phyloP scores from a whole-genome alignment of 2,113 vertebrate species.

The Jaculus jaculus region DNA sequence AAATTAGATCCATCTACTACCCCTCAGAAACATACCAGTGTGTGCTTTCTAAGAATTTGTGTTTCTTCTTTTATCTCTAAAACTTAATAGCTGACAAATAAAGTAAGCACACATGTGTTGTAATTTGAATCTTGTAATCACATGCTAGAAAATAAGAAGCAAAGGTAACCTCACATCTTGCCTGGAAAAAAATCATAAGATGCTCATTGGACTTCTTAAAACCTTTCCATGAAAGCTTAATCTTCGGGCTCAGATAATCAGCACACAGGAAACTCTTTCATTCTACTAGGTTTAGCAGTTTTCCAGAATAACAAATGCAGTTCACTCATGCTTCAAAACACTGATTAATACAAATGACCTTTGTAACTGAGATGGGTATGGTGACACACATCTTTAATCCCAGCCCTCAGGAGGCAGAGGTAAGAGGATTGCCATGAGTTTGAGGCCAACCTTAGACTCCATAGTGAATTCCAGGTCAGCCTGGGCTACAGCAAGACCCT shows the following conservation, averaged over 20 bases:
- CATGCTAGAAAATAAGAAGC: neutral
- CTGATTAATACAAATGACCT: neutral
- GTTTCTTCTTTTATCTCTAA: slow-evolving; percentile 33
- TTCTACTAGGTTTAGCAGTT: neutral
- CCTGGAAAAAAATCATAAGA: neutral
- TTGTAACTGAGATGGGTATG: too few relatives aligned
- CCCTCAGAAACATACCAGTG: neutral
- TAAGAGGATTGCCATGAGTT: too few relatives aligned
- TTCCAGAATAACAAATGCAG: neutral
- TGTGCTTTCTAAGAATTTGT: neutral
- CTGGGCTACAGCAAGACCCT: too few relatives aligned
- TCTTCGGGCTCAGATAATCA: slow-evolving; percentile 34
- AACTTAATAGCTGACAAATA: neutral
- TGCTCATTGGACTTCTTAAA: neutral
- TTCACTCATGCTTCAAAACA: slow-evolving; percentile 13
- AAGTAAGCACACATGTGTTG: neutral
- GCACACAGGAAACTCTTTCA: neutral
- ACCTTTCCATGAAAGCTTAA: neutral
- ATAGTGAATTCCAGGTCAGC: too few relatives aligned
- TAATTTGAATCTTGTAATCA: slow-evolving; percentile 3
- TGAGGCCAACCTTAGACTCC: too few relatives aligned
- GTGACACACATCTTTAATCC: too few relatives aligned
- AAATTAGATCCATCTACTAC: neutral
- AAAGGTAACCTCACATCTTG: neutral
- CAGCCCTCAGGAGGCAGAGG: too few relatives aligned